Base-by-base conservation (phyloP, 2,797 vertebrate species). In the Crenichthys baileyi region DNA sequence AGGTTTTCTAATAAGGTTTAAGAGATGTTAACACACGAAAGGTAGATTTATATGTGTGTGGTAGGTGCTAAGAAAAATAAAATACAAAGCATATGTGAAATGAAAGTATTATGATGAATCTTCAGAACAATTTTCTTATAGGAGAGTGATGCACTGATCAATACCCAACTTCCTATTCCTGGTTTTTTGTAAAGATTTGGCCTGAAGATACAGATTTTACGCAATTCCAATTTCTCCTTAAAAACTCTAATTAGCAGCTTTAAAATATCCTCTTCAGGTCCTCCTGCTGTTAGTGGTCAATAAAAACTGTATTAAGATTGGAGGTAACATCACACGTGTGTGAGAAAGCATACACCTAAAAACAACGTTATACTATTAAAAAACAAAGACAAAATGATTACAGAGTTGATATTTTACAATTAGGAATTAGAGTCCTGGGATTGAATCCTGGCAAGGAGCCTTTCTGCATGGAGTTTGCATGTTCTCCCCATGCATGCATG, bases 1-100 rank as follows among this genome's bases (percentile, higher is more conserved):
- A 71, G 67, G 51, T 46, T 73, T 81, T 77, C 73, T 70, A 71
- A 79, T 36, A 44, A 80, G 83, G 81, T 85, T 88, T 80, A 5
- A 61, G 48, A 75, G 46, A 76, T 72, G 70, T 73, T 41, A 58
- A 82, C 79, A 79, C 77, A 48, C n/a, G n/a, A 58, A 77, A 81
- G 65, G 60, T 55, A 76, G 82, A 26, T 85, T 83, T 83, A 70
- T 29, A 15, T 73, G 5, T 11, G 68, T n/a, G 77, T 0, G 0
- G 24, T 61, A 44, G 8, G 6, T 12, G 41, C 63, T 71, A 51
- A 60, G 4, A 26, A 20, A 63, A 61, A 70, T 65, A 48, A 70
- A 36, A 60, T 24, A 39, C 55, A 51, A 13, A 53, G 72, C 24
- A 22, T 0, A 2, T 41, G 46, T 46, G 48, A 53, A 78, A 48